Percentiles rank a stretch among this genome's conserved stretches.
These are phyloP conservation scores for Rhinogobio ventralis DNA, from an alignment of 2,797 vertebrate genomes.

Conservation along the genomic window DNA sequence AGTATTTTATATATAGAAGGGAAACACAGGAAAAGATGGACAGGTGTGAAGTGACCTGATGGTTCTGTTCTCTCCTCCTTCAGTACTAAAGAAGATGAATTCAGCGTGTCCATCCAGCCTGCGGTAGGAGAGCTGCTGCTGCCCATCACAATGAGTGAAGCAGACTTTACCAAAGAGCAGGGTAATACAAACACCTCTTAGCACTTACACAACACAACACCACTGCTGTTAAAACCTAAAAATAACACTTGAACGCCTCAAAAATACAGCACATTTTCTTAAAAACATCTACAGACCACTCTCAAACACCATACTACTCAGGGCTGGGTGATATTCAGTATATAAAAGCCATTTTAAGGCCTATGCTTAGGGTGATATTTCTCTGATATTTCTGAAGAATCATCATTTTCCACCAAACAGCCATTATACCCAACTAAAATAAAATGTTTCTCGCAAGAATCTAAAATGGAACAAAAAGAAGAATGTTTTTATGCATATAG, in stretches of 20 bases:
- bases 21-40: neutral
- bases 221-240: neutral
- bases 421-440: neutral
- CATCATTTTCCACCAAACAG: neutral
- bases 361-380: neutral
- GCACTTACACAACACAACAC: slow-evolving; percentile 3
- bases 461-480: neutral
- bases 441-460: neutral
- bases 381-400: neutral
- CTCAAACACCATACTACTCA: neutral
- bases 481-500: neutral
- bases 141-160: slow-evolving; percentile 88
- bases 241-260: neutral
- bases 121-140: slow-evolving; percentile 91
- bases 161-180: slow-evolving; percentile 91
- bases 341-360: neutral
- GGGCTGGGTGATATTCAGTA: neutral
- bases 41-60: slow-evolving; percentile 14
- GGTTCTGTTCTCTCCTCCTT: slow-evolving; percentile 7
- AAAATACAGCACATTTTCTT: neutral
- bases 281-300: neutral
- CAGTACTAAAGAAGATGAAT: slow-evolving; percentile 91
- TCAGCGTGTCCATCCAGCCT: slow-evolving; percentile 90
- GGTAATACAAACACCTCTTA: slow-evolving; percentile 75
- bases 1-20: neutral